Evolutionary conservation across 2,888 invertebrate species (phyloP), one percentile per base, ranked within the genome.

Genomic region (Noctua janthina): DNA sequence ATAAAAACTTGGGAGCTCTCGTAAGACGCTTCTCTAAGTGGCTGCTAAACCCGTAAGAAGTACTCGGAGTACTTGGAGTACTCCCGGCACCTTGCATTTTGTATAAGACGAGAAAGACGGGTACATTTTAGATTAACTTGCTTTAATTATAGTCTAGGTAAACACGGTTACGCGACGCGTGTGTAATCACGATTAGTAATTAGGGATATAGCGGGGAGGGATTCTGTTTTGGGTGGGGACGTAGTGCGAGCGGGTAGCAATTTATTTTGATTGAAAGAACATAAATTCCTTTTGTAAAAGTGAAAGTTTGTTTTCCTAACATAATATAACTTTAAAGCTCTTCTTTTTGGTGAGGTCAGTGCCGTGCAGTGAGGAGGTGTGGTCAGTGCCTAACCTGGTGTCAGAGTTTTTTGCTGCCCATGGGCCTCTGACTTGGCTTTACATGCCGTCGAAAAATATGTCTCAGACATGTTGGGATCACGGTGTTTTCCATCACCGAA

Each of bases 111-210:
- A 90, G 90, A 94, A 95, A 96, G 95, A 92, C 85, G 89, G 90
- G 91, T 94, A 93, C 94, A 93, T 90, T 95, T 94, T 92, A 95
- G 95, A 96, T 96, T 95, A 95, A 95, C 94, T 94, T 93, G 93
- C 93, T 94, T 95, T 96, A 96, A 96, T 96, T 96, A 96, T 94
- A 94, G 93, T 94, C 92, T 93, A 92, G 93, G 95, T 93, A 96
- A 96, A 96, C 94, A 95, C 84, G 87, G 92, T 90, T 91, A 91
- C 91, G 88, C 81, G 91, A 91, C 92, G 93, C 93, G 94, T 94
- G 91, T 94, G 94, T 95, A 95, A 96, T 96, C 95, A 95, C 95
- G 95, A 95, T 95, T 94, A 94, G 95, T 96, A 96, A 96, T 96
- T 96, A 96, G 95, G 93, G 89, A 90, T 90, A 90, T 91, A 86